Evolutionary conservation across 1,140 invertebrate species (phyloP), one percentile per base, ranked within the genome.

Genomic region (Sinonovacula constricta): DNA sequence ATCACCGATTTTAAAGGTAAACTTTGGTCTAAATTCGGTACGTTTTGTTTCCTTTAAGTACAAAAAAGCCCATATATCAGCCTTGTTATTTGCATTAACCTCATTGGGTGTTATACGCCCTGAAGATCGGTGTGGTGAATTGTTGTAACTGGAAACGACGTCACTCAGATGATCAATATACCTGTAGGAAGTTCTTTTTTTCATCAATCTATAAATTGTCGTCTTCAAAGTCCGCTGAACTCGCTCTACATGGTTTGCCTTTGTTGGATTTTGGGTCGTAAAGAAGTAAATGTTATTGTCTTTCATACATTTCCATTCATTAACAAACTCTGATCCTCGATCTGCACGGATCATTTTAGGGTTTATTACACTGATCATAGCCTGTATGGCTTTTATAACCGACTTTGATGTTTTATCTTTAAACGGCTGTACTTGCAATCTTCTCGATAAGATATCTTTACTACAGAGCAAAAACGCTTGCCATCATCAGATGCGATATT

Each of bases 381-480:
- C 57, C 49, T 79, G 69, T 14, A 81, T 53, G 31, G 59, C 81
- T 28, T 65, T 34, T 53, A 75, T 31, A 39, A 82, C 70, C 34
- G 62, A 31, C 69, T 75, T 69, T 26, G 70, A 63, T 51, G 39
- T 75, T 76, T 79, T 82, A 65, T 75, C 62, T 65, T 57, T 54
- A 3, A 82, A 34, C 33, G 71, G 63, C 66, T 82, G 24, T 7
- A 82, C 66, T 45, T 65, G 70, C n/a, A 82, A 51, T 59, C 51
- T 68, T 36, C 36, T 30, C 31, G 68, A 68, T 45, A 81, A 66
- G 71, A 45, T 51, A 45, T 76, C 70, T 1, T 76, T 75, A 30
- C 59, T 70, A 24, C 72, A 33, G 1, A 82, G 31, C 4, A 82
- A 49, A 34, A 82, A 12, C 60, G 56, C 24, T 57, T 28, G n/a